Base-by-base conservation (phyloP, 2,797 vertebrate species). In the Triplophysa bombifrons region DNA sequence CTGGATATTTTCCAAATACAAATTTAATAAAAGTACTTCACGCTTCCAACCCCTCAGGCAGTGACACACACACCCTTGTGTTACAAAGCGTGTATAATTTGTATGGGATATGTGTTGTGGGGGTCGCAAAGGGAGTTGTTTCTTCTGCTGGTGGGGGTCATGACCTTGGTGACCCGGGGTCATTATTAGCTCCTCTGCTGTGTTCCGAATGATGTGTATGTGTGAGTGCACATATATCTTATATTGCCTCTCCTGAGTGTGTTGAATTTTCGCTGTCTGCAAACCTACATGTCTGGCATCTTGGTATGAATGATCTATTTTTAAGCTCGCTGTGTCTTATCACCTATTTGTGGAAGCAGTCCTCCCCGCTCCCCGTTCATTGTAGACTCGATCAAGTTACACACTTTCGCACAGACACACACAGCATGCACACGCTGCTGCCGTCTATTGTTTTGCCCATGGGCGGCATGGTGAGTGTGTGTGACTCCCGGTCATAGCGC, bases 271-370 rank as follows among this genome's bases (percentile, higher is more conserved):
- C 6, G 41, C 56, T 22, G n/a, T 38, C 44, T 16, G 27, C 44
- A 41, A 48, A 19, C 25, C 63, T 17, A 66, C 58, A 60, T 48
- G 27, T 19, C 27, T 51, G 41, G 30, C 30, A 63, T 73, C 34
- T 58, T 41, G n/a, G 51, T 68, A 27, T 60, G 13, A 58, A 66
- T 61, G 9, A 67, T 82, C 25, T 78, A 64, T 63, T 74, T 78
- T 78, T 61, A 82, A 53, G n/a, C 70, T 78, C n/a, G 68, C 30
- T 78, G 56, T 53, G 71, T 69, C 50, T 58, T 55, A 69, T 76
- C 50, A 65, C 0, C 63, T 41, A 65, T 65, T 48, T 30, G 25
- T 55, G 27, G 27, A 20, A 53, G 30, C 41, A 30, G 22, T 56
- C 22, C 70, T 64, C 70, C 53, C 74, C 71, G 7, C 20, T 44